phyloP scores from a whole-genome alignment of 2,888 invertebrate genomes.

The Drosophila tripunctata region DNA sequence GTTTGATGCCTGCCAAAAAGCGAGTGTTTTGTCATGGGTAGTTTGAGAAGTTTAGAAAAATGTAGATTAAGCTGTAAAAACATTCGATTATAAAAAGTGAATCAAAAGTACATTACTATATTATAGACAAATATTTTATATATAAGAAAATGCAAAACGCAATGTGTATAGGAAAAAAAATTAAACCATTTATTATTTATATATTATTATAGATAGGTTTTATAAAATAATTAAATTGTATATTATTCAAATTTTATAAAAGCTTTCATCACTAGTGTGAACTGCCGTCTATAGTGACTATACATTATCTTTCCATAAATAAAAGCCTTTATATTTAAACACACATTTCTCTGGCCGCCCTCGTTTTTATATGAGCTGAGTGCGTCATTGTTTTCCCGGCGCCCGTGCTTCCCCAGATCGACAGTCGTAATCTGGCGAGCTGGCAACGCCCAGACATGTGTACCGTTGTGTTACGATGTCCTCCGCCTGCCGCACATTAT shows the following conservation, averaged over 20 bases:
- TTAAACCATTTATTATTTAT: background rate
- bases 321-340: too few relatives aligned
- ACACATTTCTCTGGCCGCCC: conserved; percentile 15
- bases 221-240: too few relatives aligned
- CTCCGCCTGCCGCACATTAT: conserved; percentile 52
- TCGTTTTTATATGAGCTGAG: conserved; percentile 11
- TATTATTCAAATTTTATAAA: too few relatives aligned
- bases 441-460: conserved; percentile 73
- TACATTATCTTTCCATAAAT: too few relatives aligned
- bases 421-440: conserved; percentile 37
- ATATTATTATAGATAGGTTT: too few relatives aligned
- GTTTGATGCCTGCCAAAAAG: conserved; percentile 25
- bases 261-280: too few relatives aligned
- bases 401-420: background rate
- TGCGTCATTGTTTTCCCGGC: conserved; percentile 29
- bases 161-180: too few relatives aligned
- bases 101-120: too few relatives aligned
- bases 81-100: too few relatives aligned
- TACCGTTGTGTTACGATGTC: conserved; percentile 38
- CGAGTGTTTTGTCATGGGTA: background rate
- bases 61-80: background rate
- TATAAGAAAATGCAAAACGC: too few relatives aligned
- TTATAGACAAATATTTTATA: too few relatives aligned
- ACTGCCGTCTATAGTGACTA: too few relatives aligned
- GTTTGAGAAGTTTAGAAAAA: conserved; percentile 6